These are phyloP conservation scores for Ictidomys tridecemlineatus DNA, from an alignment of 2,113 vertebrate genomes.

Conservation along the genomic window DNA sequence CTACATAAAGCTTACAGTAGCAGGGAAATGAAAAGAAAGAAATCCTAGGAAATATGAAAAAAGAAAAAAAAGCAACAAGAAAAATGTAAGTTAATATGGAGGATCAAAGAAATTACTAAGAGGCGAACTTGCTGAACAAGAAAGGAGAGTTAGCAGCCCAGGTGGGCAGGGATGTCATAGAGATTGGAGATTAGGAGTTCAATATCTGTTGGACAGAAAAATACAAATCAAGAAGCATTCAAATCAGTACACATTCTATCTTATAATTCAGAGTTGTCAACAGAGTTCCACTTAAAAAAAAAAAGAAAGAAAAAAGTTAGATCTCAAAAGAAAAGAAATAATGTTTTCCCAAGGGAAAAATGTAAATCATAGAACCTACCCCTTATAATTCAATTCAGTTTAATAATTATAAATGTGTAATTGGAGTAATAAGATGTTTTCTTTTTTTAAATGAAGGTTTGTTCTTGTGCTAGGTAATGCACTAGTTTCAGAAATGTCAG, in stretches of 20 bases:
- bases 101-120: background rate
- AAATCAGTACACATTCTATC: background rate
- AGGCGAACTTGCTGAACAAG: background rate
- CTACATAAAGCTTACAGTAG: background rate
- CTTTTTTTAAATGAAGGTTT: background rate
- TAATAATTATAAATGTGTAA: background rate
- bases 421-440: background rate
- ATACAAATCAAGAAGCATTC: constrained; percentile 39
- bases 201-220: background rate
- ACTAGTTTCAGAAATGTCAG: constrained; percentile 52
- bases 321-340: constrained; percentile 17
- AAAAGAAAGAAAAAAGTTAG: background rate
- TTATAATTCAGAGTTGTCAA: constrained; percentile 11
- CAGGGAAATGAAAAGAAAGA: constrained; percentile 51
- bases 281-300: background rate
- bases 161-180: background rate
- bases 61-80: background rate
- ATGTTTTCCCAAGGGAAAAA: background rate
- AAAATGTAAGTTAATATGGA: background rate
- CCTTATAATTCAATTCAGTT: background rate
- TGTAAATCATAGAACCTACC: background rate
- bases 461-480: constrained; percentile 26
- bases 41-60: background rate
- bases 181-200: background rate
- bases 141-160: background rate